Percentiles rank a stretch among this genome's conserved stretches.
phyloP scores from a whole-genome alignment of 2,797 vertebrate species.

The Takifugu ocellatus region DNA sequence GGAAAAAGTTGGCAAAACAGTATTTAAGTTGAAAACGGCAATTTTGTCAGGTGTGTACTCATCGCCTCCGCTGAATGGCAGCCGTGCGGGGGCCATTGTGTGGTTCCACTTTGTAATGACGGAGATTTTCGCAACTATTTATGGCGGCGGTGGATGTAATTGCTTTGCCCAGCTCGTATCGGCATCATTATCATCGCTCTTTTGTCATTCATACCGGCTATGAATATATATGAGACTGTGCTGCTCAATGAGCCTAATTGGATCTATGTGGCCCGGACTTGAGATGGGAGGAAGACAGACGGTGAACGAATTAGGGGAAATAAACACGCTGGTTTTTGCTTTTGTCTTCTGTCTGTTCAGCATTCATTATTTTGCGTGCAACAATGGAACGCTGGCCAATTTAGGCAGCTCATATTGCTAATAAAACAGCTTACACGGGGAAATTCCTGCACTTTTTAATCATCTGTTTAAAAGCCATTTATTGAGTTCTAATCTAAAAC shows the following conservation, averaged over 20 bases:
- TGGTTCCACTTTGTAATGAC: constrained; percentile 55
- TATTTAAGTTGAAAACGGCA: constrained; percentile 41
- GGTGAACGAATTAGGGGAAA: constrained; percentile 29
- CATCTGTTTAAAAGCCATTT: constrained; percentile 24
- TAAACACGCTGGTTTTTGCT: constrained; percentile 26
- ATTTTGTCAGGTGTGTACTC: constrained; percentile 2
- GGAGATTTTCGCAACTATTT: constrained; percentile 62
- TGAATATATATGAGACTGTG: constrained; percentile 68
- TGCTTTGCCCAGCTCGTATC: constrained; percentile 63
- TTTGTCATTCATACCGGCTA: constrained; percentile 58
- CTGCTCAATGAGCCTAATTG: constrained; percentile 53
- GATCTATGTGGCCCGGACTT: constrained; percentile 45
- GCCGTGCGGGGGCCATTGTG: constrained; percentile 39
- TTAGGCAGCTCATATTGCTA: constrained; percentile 37
- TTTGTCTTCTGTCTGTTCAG: constrained; percentile 59
- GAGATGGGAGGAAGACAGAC: constrained; percentile 41
- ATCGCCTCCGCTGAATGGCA: constrained; percentile 8
- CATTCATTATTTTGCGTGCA: constrained; percentile 56
- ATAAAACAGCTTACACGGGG: constrained; percentile 59
- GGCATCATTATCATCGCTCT: constrained; percentile 68
- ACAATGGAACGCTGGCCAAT: constrained; percentile 55
- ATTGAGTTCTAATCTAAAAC: constrained; percentile 10
- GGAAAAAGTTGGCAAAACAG: constrained; percentile 54
- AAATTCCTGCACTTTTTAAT: constrained; percentile 50
- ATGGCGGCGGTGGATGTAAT: constrained; percentile 64